Conservation (phyloP, 1,140 invertebrate genomes). For the Phenacoccus solenopsis region DNA sequence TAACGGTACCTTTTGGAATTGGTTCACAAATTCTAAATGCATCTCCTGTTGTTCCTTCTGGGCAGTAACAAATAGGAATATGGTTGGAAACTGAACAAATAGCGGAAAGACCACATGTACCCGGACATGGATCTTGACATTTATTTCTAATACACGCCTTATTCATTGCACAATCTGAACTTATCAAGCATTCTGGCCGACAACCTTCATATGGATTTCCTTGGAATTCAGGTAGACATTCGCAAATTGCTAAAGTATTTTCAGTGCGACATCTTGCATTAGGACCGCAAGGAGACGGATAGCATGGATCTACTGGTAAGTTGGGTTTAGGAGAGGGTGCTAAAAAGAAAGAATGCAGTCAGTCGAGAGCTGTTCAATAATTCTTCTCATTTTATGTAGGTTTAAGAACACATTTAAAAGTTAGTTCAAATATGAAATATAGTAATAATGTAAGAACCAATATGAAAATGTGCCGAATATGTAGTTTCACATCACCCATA, state of each 20-base stretch:
- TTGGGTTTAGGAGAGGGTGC: conserved; percentile 22
- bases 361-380: neutral
- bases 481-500: neutral
- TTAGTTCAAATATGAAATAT: neutral
- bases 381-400: neutral
- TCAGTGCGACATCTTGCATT: conserved; percentile 49
- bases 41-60: conserved; percentile 45
- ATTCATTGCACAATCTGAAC: conserved; percentile 62
- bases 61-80: conserved; percentile 54
- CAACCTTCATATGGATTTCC: conserved; percentile 68
- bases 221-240: conserved; percentile 55
- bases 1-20: conserved; percentile 23
- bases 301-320: conserved; percentile 42
- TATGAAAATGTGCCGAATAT: neutral
- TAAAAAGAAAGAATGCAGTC: conserved; percentile 19
- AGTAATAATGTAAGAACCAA: neutral
- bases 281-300: conserved; percentile 51
- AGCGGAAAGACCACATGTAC: conserved; percentile 49
- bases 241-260: conserved; percentile 43
- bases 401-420: neutral
- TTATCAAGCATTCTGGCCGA: conserved; percentile 62
- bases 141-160: conserved; percentile 63
- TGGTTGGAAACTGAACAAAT: conserved; percentile 55
- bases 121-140: conserved; percentile 68
- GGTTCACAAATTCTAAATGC: conserved; percentile 42